Evolutionary conservation across 64 coral and sea anemone species (phyloP).

Genomic region (Cladopsammia gracilis): DNA sequence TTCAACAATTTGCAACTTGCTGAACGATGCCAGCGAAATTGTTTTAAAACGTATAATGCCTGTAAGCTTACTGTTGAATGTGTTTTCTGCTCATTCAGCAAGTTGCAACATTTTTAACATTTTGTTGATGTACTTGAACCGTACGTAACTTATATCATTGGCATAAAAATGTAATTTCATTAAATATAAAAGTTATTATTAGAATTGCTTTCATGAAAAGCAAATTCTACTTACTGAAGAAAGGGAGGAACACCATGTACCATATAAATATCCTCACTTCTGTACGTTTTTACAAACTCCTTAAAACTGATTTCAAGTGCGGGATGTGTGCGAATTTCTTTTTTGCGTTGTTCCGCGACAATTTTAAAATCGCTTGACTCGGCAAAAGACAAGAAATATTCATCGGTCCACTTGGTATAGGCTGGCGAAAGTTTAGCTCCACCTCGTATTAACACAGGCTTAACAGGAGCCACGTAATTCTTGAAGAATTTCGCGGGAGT

Average conservation of each 20-base stretch:
- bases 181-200: too few relatives aligned
- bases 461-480: slow-evolving; percentile 64
- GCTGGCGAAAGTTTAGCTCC: slow-evolving; percentile 94
- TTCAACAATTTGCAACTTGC: too few relatives aligned
- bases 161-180: too few relatives aligned
- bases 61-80: too few relatives aligned
- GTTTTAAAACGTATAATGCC: too few relatives aligned
- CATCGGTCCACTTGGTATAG: slow-evolving; percentile 85
- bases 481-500: slow-evolving; percentile 81
- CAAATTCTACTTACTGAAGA: slow-evolving; percentile 85
- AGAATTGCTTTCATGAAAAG: too few relatives aligned
- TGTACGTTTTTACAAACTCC: slow-evolving; percentile 86
- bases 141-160: too few relatives aligned
- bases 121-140: too few relatives aligned
- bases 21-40: too few relatives aligned
- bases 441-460: slow-evolving; percentile 84
- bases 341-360: slow-evolving; percentile 91
- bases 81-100: too few relatives aligned
- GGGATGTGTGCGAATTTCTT: slow-evolving; percentile 92
- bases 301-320: slow-evolving; percentile 72
- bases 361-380: slow-evolving; percentile 64
- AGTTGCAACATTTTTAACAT: too few relatives aligned
- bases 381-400: slow-evolving; percentile 79
- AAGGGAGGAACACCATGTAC: slow-evolving; percentile 94
- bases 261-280: slow-evolving; percentile 92